A percentile compares a stretch with the other conserved stretches of the same genome.
phyloP scores from a whole-genome alignment of 1,140 invertebrate species.

The Copidosoma floridanum region DNA sequence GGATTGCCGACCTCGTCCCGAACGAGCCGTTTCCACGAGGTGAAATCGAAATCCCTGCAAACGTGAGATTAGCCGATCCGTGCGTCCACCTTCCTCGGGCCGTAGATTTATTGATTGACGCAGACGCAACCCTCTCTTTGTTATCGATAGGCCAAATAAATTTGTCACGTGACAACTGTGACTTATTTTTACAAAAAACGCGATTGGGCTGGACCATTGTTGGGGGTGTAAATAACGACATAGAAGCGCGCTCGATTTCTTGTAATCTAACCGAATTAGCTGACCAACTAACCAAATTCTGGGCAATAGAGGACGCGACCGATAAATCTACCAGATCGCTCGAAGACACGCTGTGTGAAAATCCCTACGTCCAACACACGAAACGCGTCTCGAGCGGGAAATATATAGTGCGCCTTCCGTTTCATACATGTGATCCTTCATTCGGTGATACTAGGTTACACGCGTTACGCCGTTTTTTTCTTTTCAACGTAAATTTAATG shows the following conservation, averaged over 20 bases:
- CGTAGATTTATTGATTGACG: too few relatives aligned
- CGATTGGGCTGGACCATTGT: slow-evolving; percentile 20
- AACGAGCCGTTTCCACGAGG: too few relatives aligned
- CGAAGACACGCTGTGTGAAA: background rate
- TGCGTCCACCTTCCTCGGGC: too few relatives aligned
- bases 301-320: background rate
- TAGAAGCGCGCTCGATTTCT: too few relatives aligned
- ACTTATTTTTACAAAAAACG: slow-evolving; percentile 23
- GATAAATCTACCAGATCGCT: too few relatives aligned
- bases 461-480: background rate
- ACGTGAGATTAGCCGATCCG: too few relatives aligned
- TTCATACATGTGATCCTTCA: background rate
- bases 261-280: background rate
- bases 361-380: background rate
- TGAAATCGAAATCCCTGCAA: too few relatives aligned
- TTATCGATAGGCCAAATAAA: slow-evolving; percentile 14
- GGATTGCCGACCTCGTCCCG: too few relatives aligned
- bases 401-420: background rate
- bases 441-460: background rate
- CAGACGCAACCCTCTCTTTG: background rate
- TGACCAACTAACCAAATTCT: background rate
- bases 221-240: background rate
- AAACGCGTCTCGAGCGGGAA: background rate
- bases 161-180: background rate
- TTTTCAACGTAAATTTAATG: background rate